Conservation (phyloP, 2,888 invertebrate genomes). For the Calephelis perditalis region DNA sequence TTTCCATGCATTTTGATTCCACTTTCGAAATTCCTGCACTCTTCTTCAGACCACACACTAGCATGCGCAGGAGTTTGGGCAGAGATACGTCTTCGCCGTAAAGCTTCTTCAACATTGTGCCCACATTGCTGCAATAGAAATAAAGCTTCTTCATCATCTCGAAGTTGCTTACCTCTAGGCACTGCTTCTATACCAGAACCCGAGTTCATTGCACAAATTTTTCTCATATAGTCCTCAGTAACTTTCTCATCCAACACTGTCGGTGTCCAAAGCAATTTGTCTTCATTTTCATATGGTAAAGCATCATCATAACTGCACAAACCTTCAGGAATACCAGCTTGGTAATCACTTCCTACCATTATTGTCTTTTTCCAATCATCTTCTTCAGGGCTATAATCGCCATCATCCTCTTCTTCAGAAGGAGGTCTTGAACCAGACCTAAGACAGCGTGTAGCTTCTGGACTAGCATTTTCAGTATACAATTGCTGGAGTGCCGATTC, state of each 20-base stretch:
- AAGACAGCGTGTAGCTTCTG: constrained; percentile 66
- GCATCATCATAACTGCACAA: constrained; percentile 95
- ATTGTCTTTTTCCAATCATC: constrained; percentile 96
- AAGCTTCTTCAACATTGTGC: constrained; percentile 95
- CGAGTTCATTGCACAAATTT: constrained; percentile 71
- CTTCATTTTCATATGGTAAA: constrained; percentile 96
- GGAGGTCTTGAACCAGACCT: constrained; percentile 84
- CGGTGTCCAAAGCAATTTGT: constrained; percentile 96
- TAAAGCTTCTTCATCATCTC: constrained; percentile 94
- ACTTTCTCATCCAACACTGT: constrained; percentile 82
- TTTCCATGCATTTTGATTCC: constrained; percentile 96
- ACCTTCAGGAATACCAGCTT: constrained; percentile 95
- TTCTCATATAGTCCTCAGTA: constrained; percentile 89
- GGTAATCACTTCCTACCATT: constrained; percentile 96
- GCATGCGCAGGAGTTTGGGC: constrained; percentile 84
- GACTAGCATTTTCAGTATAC: constrained; percentile 57
- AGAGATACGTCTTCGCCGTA: constrained; percentile 87
- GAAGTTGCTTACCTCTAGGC: constrained; percentile 85
- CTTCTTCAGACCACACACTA: constrained; percentile 97
- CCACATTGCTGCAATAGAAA: constrained; percentile 95
- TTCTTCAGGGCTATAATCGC: constrained; percentile 89
- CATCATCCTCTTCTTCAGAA: constrained; percentile 90
- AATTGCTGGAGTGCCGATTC: constrained; percentile 70
- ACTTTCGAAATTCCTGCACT: constrained; percentile 97
- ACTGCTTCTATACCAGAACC: constrained; percentile 72